These are phyloP conservation scores for Rhinoraja longicauda DNA, from an alignment of 2,797 vertebrate species.

Conservation along the genomic window DNA sequence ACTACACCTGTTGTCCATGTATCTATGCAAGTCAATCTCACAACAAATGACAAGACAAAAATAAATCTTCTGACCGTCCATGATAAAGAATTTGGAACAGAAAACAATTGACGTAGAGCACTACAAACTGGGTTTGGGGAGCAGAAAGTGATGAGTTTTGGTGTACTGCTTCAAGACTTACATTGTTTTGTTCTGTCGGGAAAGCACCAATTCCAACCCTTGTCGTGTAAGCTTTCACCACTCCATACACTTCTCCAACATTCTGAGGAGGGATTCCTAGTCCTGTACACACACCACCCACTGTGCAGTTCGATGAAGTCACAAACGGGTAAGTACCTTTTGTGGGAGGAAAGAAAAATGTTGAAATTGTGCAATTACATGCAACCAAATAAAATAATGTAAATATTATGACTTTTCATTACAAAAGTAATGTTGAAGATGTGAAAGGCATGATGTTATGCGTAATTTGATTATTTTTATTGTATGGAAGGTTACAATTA, in stretches of 20 bases:
- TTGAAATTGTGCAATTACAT: not conserved
- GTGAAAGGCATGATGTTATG: not conserved
- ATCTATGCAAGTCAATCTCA: not conserved
- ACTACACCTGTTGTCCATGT: too few relatives aligned
- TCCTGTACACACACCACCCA: conserved; percentile 92
- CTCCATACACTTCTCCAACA: conserved; percentile 86
- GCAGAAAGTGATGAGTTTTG: not conserved
- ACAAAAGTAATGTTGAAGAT: not conserved
- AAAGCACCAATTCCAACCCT: conserved; percentile 94
- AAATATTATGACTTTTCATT: not conserved
- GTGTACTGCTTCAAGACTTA: conserved; percentile 54
- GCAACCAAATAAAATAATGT: not conserved
- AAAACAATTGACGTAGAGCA: not conserved
- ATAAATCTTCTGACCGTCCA: not conserved
- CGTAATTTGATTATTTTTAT: not conserved
- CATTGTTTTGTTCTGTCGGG: conserved; percentile 88
- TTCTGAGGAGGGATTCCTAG: conserved; percentile 93
- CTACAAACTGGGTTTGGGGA: not conserved
- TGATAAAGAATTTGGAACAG: not conserved
- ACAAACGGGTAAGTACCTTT: conserved; percentile 95
- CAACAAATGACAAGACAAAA: not conserved
- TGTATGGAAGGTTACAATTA: not conserved
- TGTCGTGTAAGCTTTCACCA: conserved; percentile 93
- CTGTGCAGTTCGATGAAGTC: conserved; percentile 96
- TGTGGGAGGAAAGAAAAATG: conserved; percentile 35